Evolutionary conservation across 2,888 invertebrate genomes (phyloP), one percentile per base, ranked within the genome.

Genomic region (Rapana venosa): DNA sequence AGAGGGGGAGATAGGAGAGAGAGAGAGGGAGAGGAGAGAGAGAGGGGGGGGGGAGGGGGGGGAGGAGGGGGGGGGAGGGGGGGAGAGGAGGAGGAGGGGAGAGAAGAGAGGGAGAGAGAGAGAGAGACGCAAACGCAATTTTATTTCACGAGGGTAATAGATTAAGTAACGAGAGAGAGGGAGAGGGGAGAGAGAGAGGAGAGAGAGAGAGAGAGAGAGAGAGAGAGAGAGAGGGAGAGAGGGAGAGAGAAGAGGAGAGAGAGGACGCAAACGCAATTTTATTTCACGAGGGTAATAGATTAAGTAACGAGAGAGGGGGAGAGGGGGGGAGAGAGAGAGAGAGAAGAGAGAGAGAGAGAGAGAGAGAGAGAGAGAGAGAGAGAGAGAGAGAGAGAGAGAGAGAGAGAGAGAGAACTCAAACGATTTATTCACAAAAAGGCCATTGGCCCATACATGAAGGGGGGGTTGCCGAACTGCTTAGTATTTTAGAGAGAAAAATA

Each of bases 111-210:
- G 30, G 17, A 20, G 30, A 77, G 77, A 77, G 77, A 77, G 30
- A 77, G 30, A 77, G 30, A 30, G 77, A n/a, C n/a, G n/a, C n/a
- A n/a, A n/a, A n/a, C n/a, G n/a, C n/a, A n/a, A n/a, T n/a, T n/a
- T n/a, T n/a, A n/a, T n/a, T n/a, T n/a, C n/a, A n/a, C n/a, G n/a
- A n/a, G n/a, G n/a, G n/a, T n/a, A n/a, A n/a, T n/a, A 77, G 30
- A 77, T n/a, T 30, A 30, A 30, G 77, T 30, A 22, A 30, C 8
- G 77, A 77, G 77, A 77, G 77, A 30, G 30, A 30, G 30, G 32
- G 77, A 77, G 77, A 77, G 77, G 30, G 30, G 77, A 77, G 77
- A 77, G 77, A 77, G 77, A 77, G 77, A 22, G 20, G 77, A 30
- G 77, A 77, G 77, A 30, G 77, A 77, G 77, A 77, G 77, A 77